These are phyloP conservation scores for Lymantria dispar DNA, from an alignment of 2,888 invertebrate species.

Conservation along the genomic window DNA sequence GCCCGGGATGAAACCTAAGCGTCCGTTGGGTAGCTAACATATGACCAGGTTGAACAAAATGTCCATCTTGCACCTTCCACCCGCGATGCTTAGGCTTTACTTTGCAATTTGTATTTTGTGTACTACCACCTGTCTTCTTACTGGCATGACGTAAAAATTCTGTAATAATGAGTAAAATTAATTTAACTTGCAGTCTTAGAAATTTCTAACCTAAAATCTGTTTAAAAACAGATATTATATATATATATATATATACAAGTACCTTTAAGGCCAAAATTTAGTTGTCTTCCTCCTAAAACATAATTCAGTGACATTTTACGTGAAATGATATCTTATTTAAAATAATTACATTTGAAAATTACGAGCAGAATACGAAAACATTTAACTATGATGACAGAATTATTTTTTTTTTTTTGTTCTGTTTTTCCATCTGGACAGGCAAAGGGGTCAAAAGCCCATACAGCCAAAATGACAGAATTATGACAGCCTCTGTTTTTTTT, in stretches of 20 bases:
- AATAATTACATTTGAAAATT: too few species aligned
- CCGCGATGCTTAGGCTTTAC: slow-evolving; percentile 89
- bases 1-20: slow-evolving; percentile 89
- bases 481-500: too few species aligned
- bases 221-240: too few species aligned
- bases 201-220: slow-evolving; percentile 10
- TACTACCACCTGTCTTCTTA: slow-evolving; percentile 89
- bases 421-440: too few species aligned
- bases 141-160: slow-evolving; percentile 74
- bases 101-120: slow-evolving; percentile 85
- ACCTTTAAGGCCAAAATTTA: slow-evolving; percentile 42
- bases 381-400: too few species aligned
- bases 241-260: slow-evolving; percentile 1
- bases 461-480: too few species aligned
- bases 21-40: slow-evolving; percentile 87
- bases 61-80: slow-evolving; percentile 89
- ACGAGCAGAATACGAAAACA: too few species aligned
- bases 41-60: slow-evolving; percentile 84
- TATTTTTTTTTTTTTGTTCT: too few species aligned
- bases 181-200: neutral
- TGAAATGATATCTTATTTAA: neutral
- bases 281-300: slow-evolving; percentile 26
- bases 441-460: too few species aligned
- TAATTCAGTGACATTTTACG: slow-evolving; percentile 39
- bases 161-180: slow-evolving; percentile 3